A percentile compares a stretch with the other conserved stretches of the same genome.
Conservation (phyloP, 2,113 vertebrate species). For the Xiphophorus maculatus region DNA sequence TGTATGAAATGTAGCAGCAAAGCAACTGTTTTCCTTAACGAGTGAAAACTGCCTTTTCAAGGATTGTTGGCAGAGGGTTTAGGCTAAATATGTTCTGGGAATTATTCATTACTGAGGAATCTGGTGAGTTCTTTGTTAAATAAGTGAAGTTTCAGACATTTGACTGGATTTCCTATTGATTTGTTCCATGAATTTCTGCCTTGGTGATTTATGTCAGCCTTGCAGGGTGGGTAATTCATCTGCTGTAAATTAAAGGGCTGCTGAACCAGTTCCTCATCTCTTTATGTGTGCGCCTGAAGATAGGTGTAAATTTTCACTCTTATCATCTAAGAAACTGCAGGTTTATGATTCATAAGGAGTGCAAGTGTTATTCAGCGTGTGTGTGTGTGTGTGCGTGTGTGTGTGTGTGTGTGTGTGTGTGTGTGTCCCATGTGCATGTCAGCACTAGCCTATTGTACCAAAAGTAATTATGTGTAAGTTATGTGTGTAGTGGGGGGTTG, state of each 20-base stretch:
- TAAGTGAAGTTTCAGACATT: conserved; percentile 5
- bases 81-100: not conserved
- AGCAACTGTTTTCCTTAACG: not conserved
- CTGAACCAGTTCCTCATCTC: conserved; percentile 30
- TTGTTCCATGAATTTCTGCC: conserved; percentile 29
- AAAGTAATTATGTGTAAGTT: conserved; percentile 70
- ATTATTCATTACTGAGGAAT: not conserved
- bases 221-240: conserved; percentile 37
- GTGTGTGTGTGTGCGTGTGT: conserved; percentile 23
- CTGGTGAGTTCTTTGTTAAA: not conserved
- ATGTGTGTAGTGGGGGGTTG: conserved; percentile 25
- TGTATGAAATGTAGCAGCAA: too few species aligned
- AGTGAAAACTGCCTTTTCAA: too few species aligned
- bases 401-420: conserved; percentile 37
- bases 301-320: conserved; percentile 9
- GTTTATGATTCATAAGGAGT: conserved; percentile 35
- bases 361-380: conserved; percentile 26
- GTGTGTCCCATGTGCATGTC: conserved; percentile 39
- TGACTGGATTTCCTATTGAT: conserved; percentile 39
- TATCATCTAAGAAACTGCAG: conserved; percentile 23
- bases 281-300: conserved; percentile 31
- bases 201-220: conserved; percentile 42
- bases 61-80: too few species aligned
- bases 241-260: conserved; percentile 53
- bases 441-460: conserved; percentile 47